These are phyloP conservation scores for Dascyllus trimaculatus DNA, from an alignment of 2,113 vertebrate genomes.

Conservation along the genomic window DNA sequence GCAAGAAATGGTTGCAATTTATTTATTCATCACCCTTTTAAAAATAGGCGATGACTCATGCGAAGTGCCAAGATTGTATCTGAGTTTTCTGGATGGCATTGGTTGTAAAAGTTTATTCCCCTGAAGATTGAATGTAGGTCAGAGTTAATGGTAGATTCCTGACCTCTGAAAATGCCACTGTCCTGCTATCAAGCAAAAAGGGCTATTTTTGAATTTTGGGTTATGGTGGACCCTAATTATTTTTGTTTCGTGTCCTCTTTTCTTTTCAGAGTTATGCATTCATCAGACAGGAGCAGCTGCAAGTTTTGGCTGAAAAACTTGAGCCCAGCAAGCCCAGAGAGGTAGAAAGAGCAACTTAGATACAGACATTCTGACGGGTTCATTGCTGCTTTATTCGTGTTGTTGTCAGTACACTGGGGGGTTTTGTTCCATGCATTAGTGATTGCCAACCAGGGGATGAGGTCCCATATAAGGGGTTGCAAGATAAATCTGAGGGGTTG, in stretches of 20 bases:
- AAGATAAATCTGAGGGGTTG: too few species aligned
- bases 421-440: neutral
- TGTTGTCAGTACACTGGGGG: neutral
- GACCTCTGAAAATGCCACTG: neutral
- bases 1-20: neutral
- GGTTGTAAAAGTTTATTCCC: neutral
- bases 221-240: neutral
- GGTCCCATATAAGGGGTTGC: too few species aligned
- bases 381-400: neutral
- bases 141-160: neutral
- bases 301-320: constrained; percentile 90
- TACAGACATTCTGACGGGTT: neutral
- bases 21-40: neutral
- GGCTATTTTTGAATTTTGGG: too few species aligned
- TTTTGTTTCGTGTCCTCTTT: neutral
- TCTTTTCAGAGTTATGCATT: constrained; percentile 90
- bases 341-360: constrained; percentile 76
- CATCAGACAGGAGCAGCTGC: constrained; percentile 95
- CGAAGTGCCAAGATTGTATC: neutral
- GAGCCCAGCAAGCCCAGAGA: constrained; percentile 91
- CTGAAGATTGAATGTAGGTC: neutral
- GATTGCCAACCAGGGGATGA: neutral
- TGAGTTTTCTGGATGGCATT: neutral
- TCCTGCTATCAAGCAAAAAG: too few species aligned
- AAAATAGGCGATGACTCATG: neutral